Evolutionary conservation across 2,888 invertebrate species (phyloP), one percentile per base, ranked within the genome.

Genomic region (Spialia ferax): DNA sequence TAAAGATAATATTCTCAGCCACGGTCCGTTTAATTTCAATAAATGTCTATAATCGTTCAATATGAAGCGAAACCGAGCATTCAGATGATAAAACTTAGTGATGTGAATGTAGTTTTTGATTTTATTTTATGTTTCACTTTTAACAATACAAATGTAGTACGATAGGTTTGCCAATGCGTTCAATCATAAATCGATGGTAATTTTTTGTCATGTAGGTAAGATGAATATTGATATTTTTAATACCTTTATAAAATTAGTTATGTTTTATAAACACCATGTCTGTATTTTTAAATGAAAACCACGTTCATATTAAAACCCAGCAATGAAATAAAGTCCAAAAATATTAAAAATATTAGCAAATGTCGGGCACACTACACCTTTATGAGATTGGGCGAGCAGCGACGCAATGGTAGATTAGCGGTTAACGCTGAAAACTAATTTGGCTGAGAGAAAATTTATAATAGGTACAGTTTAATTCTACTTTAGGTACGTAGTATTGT

Each of bases 1-100:
- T 48, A 50, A 61, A 18, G 59, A 23, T 48, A 50, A 48, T 32
- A 48, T 29, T 50, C 50, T 29, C 29, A 32, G 13, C 18, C 32
- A 50, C 26, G 61, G 48, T 26, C 26, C 54, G 20, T 63, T 63
- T 23, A 29, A 61, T 50, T 63, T 63, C 20, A 55, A 55, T 54
- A 54, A 54, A 52, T 23, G 63, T 42, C 38, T 10, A 18, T 55
- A 56, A 56, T 63, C 45, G 45, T 45, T 55, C 63, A 55, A 56
- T 55, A 45, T 45, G 32, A 42, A 29, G 32, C 29, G 29, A 32
- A 50, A 48, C 50, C 29, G 32, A 48, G 29, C 29, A 26, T 26
- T 32, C 18, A 13, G 54, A 42, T 29, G 15, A 54, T 42, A 63
- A 55, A 55, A 55, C 20, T 32, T 50, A 50, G 50, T 22, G 52